Conservation (phyloP, 1,140 invertebrate species). For the Pachypeltis micranthus region DNA sequence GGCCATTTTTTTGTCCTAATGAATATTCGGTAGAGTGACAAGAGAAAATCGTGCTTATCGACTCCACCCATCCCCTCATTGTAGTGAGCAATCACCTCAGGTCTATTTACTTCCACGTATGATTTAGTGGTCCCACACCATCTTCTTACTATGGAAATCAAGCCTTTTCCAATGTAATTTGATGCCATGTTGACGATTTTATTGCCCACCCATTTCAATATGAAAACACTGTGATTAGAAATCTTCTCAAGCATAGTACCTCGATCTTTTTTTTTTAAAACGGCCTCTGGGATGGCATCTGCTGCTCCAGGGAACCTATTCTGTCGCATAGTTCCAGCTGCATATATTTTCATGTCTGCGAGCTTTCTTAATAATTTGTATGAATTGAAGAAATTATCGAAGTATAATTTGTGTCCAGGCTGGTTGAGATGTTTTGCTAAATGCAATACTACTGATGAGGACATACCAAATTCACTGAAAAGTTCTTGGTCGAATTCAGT, state of each 20-base stretch:
- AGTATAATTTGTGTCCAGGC: slow-evolving; percentile 21
- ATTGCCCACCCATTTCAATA: background rate
- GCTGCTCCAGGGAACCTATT: slow-evolving; percentile 34
- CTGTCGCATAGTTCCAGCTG: slow-evolving; percentile 31
- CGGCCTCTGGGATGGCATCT: no score
- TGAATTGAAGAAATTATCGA: slow-evolving; percentile 31
- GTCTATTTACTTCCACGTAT: no score
- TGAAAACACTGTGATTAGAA: no score
- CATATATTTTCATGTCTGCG: slow-evolving; percentile 32
- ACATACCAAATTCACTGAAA: slow-evolving; percentile 18
- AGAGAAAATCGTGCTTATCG: slow-evolving; percentile 20
- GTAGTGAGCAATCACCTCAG: slow-evolving; percentile 1
- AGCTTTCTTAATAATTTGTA: slow-evolving; percentile 33
- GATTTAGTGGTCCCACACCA: slow-evolving; percentile 26
- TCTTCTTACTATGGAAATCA: slow-evolving; percentile 31
- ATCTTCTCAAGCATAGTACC: no score
- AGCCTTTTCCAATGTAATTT: slow-evolving; percentile 23
- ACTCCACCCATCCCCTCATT: slow-evolving; percentile 33
- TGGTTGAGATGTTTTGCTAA: background rate
- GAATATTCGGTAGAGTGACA: background rate
- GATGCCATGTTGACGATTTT: background rate
- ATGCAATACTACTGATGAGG: slow-evolving; percentile 2
- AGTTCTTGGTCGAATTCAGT: slow-evolving; percentile 15
- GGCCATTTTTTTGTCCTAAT: background rate
- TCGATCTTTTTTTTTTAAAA: no score